Conservation (phyloP, 2,888 invertebrate species). For the Helleia helle region DNA sequence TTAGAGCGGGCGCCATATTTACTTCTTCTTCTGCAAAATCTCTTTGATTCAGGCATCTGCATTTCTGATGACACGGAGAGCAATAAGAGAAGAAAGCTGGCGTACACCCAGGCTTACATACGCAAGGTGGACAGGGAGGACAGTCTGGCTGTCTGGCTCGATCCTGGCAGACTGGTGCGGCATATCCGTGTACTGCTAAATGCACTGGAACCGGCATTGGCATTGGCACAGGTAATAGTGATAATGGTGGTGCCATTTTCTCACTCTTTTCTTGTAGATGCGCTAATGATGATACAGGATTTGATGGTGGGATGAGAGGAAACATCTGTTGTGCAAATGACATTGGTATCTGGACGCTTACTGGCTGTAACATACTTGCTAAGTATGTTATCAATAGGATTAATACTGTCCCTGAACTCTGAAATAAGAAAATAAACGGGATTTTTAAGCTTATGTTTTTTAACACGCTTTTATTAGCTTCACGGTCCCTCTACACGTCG, state of each 20-base stretch:
- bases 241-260: conserved; percentile 18
- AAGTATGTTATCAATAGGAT: background rate
- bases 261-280: conserved; percentile 6
- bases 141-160: conserved; percentile 28
- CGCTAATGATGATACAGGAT: background rate
- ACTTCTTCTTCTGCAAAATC: background rate
- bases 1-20: background rate
- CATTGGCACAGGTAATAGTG: conserved; percentile 21
- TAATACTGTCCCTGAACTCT: background rate
- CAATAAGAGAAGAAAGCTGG: conserved; percentile 56
- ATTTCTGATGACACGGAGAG: conserved; percentile 49
- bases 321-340: background rate
- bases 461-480: too few relatives aligned
- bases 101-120: conserved; percentile 45
- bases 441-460: too few relatives aligned
- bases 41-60: conserved; percentile 21
- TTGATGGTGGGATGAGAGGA: background rate
- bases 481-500: too few relatives aligned
- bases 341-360: background rate
- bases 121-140: conserved; percentile 53
- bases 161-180: conserved; percentile 23
- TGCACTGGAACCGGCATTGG: conserved; percentile 31
- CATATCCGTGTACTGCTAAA: conserved; percentile 11
- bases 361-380: background rate
- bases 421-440: background rate